A percentile compares a stretch with the other conserved stretches of the same genome.
Conservation (phyloP, 2,888 invertebrate species). For the Apotomis capreana region DNA sequence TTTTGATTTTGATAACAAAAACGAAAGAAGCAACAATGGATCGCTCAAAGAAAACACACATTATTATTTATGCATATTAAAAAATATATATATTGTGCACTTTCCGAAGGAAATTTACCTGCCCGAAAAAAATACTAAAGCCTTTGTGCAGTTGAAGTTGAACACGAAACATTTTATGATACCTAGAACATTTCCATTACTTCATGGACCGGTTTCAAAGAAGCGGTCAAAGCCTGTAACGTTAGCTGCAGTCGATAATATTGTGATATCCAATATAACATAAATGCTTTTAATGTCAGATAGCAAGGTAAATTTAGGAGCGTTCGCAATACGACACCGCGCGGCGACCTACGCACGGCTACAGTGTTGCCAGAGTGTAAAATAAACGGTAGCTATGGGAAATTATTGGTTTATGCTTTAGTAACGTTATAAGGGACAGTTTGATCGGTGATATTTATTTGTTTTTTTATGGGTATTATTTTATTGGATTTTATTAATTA, state of each 20-base stretch:
- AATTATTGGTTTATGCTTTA: slow-evolving; percentile 34
- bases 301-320: slow-evolving; percentile 81
- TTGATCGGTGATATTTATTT: neutral
- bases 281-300: slow-evolving; percentile 82
- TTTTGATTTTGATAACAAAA: too few species aligned
- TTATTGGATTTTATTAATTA: neutral
- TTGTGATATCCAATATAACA: slow-evolving; percentile 77
- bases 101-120: too few species aligned
- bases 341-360: slow-evolving; percentile 63
- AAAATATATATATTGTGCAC: too few species aligned
- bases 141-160: neutral
- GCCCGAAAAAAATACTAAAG: neutral
- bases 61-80: too few species aligned
- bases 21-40: too few species aligned
- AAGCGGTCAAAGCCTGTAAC: slow-evolving; percentile 54
- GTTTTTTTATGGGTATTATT: neutral
- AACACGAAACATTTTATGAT: neutral
- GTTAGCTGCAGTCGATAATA: slow-evolving; percentile 61
- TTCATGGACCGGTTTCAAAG: slow-evolving; percentile 27
- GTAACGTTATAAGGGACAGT: slow-evolving; percentile 12
- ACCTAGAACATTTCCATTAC: slow-evolving; percentile 1
- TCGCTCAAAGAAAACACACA: too few species aligned
- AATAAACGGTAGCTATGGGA: slow-evolving; percentile 48
- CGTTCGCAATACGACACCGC: slow-evolving; percentile 72
- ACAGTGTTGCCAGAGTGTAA: slow-evolving; percentile 57